phyloP scores from a whole-genome alignment of 2,113 vertebrate genomes.

The Zosterops japonicus region DNA sequence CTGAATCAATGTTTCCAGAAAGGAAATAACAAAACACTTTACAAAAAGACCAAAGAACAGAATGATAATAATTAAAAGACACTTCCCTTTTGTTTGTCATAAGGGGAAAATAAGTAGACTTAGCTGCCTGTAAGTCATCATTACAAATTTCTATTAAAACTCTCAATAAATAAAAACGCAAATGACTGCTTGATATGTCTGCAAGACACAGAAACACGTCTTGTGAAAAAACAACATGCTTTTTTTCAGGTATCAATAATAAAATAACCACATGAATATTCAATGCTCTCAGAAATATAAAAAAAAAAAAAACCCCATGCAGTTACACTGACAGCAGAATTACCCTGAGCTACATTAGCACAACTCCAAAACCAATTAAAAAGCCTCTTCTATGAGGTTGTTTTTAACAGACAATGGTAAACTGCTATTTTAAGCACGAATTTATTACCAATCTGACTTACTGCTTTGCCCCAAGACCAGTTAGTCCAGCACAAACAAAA shows the following conservation, averaged over 20 bases:
- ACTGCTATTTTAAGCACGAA: background rate
- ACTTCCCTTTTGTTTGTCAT: background rate
- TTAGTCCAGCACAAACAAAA: background rate
- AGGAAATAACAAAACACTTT: background rate
- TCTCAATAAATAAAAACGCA: background rate
- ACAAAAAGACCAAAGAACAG: background rate
- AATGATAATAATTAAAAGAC: background rate
- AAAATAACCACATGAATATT: background rate
- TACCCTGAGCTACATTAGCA: background rate
- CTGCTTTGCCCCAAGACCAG: background rate
- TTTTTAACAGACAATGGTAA: background rate
- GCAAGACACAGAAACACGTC: background rate
- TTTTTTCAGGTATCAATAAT: background rate
- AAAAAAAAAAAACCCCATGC: rapidly evolving
- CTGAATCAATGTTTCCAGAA: background rate
- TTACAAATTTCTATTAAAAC: background rate
- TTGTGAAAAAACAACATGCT: background rate
- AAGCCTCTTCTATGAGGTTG: background rate
- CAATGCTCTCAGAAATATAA: background rate
- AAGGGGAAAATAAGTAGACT: background rate
- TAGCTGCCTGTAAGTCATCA: background rate
- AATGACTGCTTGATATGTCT: background rate
- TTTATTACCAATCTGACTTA: background rate
- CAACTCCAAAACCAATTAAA: background rate
- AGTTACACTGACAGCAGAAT: background rate